Conservation (phyloP, 2,797 vertebrate genomes). For the Lemur catta region DNA sequence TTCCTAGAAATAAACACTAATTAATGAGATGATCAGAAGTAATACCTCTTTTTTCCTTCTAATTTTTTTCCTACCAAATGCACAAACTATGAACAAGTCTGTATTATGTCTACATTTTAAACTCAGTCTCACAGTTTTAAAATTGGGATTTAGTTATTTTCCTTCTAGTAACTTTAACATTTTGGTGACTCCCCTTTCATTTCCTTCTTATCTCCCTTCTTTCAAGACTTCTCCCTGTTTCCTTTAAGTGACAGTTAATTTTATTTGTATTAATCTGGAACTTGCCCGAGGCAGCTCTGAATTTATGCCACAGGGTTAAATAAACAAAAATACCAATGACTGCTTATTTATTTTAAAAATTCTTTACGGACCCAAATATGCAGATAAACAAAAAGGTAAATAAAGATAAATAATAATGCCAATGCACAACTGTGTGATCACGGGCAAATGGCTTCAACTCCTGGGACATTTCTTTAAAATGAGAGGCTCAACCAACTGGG, state of each 20-base stretch:
- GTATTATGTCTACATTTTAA: background rate
- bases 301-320: conserved; percentile 35
- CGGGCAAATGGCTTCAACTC: background rate
- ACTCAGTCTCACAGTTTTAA: conserved; percentile 14
- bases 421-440: background rate
- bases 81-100: background rate
- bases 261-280: conserved; percentile 15
- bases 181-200: background rate
- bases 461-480: background rate
- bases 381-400: background rate
- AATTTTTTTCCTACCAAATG: background rate
- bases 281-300: background rate
- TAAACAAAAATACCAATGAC: conserved; percentile 31
- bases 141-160: background rate
- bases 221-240: background rate
- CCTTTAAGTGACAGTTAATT: background rate
- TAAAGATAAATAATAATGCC: background rate
- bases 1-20: background rate
- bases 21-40: background rate
- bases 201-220: background rate
- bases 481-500: background rate
- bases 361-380: background rate
- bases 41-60: background rate
- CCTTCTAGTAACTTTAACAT: background rate
- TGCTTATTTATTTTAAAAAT: conserved; percentile 44